phyloP scores from a whole-genome alignment of 2,888 invertebrate species.

The Ectemnius lituratus region DNA sequence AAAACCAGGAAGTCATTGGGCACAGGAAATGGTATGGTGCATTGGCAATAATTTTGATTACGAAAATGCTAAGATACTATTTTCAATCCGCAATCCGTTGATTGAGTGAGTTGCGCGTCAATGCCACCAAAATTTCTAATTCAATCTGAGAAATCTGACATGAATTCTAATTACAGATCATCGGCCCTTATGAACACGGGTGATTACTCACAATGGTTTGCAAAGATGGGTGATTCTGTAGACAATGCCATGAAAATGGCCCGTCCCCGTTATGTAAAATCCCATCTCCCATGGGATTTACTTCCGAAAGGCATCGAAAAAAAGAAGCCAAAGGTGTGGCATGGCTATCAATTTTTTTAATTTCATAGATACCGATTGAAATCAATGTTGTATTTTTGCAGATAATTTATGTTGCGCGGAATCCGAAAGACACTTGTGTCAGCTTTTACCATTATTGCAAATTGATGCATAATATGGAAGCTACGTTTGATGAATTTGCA shows the following conservation, averaged over 20 bases:
- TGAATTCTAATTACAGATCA: conserved; percentile 53
- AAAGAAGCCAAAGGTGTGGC: conserved; percentile 85
- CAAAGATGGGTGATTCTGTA: conserved; percentile 84
- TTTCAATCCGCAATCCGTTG: conserved; percentile 81
- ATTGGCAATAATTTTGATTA: conserved; percentile 89
- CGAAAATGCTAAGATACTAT: conserved; percentile 82
- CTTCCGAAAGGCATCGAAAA: conserved; percentile 80
- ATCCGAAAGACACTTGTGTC: conserved; percentile 94
- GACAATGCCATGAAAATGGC: conserved; percentile 84
- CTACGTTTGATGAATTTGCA: conserved; percentile 86
- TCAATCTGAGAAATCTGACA: not conserved
- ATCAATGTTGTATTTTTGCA: conserved; percentile 70
- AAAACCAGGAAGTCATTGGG: conserved; percentile 90
- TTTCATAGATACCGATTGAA: not conserved
- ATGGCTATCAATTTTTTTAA: too few species aligned
- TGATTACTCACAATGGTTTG: conserved; percentile 69
- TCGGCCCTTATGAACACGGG: conserved; percentile 72
- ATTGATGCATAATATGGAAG: conserved; percentile 82
- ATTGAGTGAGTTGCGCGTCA: conserved; percentile 66
- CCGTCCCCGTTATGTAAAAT: conserved; percentile 87
- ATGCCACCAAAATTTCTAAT: not conserved
- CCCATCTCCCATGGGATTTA: conserved; percentile 86
- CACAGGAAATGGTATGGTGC: conserved; percentile 96
- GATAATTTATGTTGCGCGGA: conserved; percentile 92
- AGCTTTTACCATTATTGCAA: conserved; percentile 92